Conservation (phyloP, 2,888 invertebrate species). For the Malthinus flaveolus region DNA sequence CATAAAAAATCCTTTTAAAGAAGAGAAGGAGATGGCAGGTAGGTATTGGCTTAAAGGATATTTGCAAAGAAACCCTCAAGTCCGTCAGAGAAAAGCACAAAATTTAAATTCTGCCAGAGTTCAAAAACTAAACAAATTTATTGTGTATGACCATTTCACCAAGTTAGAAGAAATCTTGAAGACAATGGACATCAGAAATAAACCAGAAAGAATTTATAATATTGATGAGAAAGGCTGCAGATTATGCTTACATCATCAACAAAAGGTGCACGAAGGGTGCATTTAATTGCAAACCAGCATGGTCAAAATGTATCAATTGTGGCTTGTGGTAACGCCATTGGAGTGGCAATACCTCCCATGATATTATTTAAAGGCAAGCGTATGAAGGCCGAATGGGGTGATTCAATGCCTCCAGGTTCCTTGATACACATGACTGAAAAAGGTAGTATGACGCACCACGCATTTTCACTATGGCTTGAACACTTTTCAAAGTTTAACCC, state of each 20-base stretch:
- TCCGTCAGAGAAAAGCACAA: constrained; percentile 36
- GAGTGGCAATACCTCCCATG: constrained; percentile 37
- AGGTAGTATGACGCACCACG: not conserved
- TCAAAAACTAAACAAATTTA: constrained; percentile 34
- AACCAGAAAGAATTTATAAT: constrained; percentile 36
- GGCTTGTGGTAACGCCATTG: constrained; percentile 37
- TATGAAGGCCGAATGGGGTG: constrained; percentile 25
- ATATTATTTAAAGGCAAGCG: constrained; percentile 34
- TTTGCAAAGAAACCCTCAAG: constrained; percentile 24
- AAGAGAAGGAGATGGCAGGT: constrained; percentile 9
- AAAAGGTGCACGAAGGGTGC: constrained; percentile 33
- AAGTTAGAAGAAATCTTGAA: constrained; percentile 29
- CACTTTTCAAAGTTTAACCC: not conserved
- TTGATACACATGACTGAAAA: constrained; percentile 23
- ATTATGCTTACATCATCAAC: constrained; percentile 35
- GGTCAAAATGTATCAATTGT: constrained; percentile 41
- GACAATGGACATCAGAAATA: constrained; percentile 16
- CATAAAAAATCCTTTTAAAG: not conserved
- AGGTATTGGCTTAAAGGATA: constrained; percentile 24
- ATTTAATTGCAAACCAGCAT: constrained; percentile 38
- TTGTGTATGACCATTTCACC: constrained; percentile 36
- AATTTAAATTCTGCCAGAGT: constrained; percentile 37
- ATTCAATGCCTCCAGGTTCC: constrained; percentile 25
- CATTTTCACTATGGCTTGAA: not conserved
- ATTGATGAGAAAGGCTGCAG: constrained; percentile 38